Evolutionary conservation across 2,113 vertebrate genomes (phyloP).

Genomic region (Parotia lawesii): DNA sequence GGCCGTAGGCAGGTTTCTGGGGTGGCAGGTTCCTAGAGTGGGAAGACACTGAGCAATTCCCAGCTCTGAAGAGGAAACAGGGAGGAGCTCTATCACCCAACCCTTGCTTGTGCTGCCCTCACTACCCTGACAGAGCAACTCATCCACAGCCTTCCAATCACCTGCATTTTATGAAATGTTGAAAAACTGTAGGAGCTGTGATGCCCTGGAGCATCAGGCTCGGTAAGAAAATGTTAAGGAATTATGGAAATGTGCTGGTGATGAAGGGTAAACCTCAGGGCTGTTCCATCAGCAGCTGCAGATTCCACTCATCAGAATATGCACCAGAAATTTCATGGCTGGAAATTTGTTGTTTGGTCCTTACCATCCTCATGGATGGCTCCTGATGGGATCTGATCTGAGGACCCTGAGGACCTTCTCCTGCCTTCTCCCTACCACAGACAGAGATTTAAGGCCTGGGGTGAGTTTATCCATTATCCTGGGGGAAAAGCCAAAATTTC

Average conservation of each 20-base stretch:
- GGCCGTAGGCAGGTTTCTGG: not conserved
- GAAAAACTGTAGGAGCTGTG: not conserved
- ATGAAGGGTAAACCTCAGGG: not conserved
- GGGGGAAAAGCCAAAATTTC: not conserved
- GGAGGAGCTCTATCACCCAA: not conserved
- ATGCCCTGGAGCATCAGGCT: not conserved
- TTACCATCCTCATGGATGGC: not conserved
- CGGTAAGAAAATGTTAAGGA: not conserved
- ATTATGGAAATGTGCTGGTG: not conserved
- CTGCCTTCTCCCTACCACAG: not conserved
- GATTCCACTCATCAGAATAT: not conserved
- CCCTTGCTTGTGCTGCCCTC: not conserved
- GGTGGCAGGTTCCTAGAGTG: not conserved
- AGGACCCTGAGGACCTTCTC: not conserved
- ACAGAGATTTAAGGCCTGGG: not conserved
- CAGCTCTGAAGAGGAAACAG: not conserved
- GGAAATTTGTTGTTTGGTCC: not conserved
- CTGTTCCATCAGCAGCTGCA: not conserved
- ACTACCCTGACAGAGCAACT: fast-evolving
- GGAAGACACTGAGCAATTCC: not conserved
- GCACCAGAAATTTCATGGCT: not conserved
- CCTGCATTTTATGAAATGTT: not conserved
- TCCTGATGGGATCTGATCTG: not conserved
- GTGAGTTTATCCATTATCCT: not conserved
- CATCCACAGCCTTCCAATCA: no score